Evolutionary conservation across 2,113 vertebrate species (phyloP), one percentile per base, ranked within the genome.

Genomic region (Psittacara wagleri): DNA sequence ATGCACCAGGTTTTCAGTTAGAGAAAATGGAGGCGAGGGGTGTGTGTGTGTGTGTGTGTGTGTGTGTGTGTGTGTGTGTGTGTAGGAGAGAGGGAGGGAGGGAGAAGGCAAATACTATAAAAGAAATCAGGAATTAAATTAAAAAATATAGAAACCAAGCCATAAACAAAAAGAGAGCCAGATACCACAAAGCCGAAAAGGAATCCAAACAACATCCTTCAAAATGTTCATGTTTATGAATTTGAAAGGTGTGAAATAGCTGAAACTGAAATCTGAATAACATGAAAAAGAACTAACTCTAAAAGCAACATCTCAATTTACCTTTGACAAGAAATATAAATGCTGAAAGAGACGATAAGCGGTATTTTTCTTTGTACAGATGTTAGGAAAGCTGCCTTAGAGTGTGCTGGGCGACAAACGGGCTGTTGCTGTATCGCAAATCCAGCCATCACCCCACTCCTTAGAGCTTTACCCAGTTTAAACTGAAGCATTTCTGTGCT

Each of bases 161-260:
- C 29, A 91, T 86, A 97, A 94, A 68, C 83, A 90, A 91, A 96
- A 93, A 14, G 72, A 88, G 89, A 94, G 83, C 41, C 90, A 96
- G 80, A 81, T 75, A 91, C 92, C 67, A 66, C 74, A 94, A 96
- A 96, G n/a, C 55, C 46, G 4, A 79, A 72, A 74, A 88, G 22
- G 25, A 93, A 64, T 87, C 41, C 77, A 95, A 92, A 92, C 76
- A 97, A 77, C 90, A 83, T 66, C 41, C 51, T 93, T 83, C 52
- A 78, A 87, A 95, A 96, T 1, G 1, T 85, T 75, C 1, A 0
- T 77, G 48, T 86, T 97, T 95, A 94, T 78, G 69, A 94, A 91
- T 63, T 87, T 69, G 68, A 94, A 96, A 96, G 80, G 85, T 76
- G 77, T 62, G 86, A 63, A 67, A 95, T 80, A 87, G 43, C n/a